Base-by-base conservation (phyloP, 2,797 vertebrate species). In the Sciurus carolinensis region DNA sequence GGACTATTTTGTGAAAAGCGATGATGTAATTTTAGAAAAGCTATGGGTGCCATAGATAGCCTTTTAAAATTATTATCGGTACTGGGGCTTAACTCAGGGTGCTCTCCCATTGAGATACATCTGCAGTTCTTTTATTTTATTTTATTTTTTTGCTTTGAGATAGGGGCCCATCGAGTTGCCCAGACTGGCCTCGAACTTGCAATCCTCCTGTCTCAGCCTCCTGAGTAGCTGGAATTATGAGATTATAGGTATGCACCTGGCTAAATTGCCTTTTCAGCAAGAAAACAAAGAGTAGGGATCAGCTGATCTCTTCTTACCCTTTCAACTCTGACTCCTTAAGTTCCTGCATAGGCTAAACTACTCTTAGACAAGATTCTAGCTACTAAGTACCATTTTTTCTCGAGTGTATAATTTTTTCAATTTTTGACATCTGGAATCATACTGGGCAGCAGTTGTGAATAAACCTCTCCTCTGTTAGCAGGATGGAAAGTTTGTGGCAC, bases 11-110 rank as follows among this genome's bases (percentile, higher is more conserved):
- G 44, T 87, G 66, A 79, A 81, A 83, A 73, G 28, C 83, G 75
- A 54, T 14, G 22, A 57, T 33, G 20, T 44, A 22, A 84, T 85
- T 97, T 95, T 81, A 81, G 54, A 77, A 87, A 94, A 67, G 1
- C 36, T 67, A 13, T 36, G 64, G 36, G 66, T 85, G 33, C 7
- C 28, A 42, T 18, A n/a, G n/a, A 66, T 62, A 42, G n/a, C 7
- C 26, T 28, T 67, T 33, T n/a, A 33, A 33, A 33, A 13, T 66
- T 66, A 3, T 6, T 30, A 33, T 33, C n/a, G 30, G 30, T 67
- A 11, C 28, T n/a, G 30, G 28, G 13, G 30, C 7, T 33, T 33
- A 67, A 67, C 30, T 14, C 30, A n/a, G 30, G 64, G 14, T 33
- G 30, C 28, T 67, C 11, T 67, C 30, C 64, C 30, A 67, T 33